Evolutionary conservation across 2,797 vertebrate species (phyloP), one percentile per base, ranked within the genome.

Genomic region (Microchirus variegatus): DNA sequence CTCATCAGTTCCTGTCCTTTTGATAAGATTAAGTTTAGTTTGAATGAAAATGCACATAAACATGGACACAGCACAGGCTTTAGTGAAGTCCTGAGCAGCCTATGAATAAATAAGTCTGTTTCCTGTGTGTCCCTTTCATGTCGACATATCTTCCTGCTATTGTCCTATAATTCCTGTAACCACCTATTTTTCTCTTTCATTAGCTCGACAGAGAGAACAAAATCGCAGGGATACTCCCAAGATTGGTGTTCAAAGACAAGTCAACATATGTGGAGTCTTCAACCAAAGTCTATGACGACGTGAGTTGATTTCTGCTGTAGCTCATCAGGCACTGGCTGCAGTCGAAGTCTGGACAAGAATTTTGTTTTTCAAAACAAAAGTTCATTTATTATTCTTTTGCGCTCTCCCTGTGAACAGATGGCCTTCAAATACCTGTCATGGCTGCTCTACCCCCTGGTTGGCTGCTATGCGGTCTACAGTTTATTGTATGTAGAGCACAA

Each of bases 401-500:
- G 78, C 10, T 62, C 41, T 0, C 26, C 10, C 9, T 53, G 11
- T 67, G 8, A 55, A 70, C 84, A 99, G 97, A 99, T 99, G 97
- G 97, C 97, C 0, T 99, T 99, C 87, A 94, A 91, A 81, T 97
- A 98, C 86, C 85, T 99, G 50, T 98, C 97, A 0, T 98, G 97
- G 96, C 90, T 96, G 57, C 94, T 99, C 40, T 99, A 96, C 87
- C 97, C 97, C 0, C 88, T 99, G 59, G 93, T 99, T 71, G 97
- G 96, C 68, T 98, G 96, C 84, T 99, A 99, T 0, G 95, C 96
- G 0, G 55, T 98, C 59, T 99, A 99, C 89, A 99, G 97, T 84
- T 92, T 99, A 66, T 81, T 99, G 79, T 99, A 98, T 51, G 92
- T 97, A 78, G 97, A 99, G 87, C 97, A 99, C 93, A 99, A 99